These are phyloP conservation scores for Hypsibius dujardini DNA, from an alignment of 1,140 invertebrate genomes.

Conservation along the genomic window DNA sequence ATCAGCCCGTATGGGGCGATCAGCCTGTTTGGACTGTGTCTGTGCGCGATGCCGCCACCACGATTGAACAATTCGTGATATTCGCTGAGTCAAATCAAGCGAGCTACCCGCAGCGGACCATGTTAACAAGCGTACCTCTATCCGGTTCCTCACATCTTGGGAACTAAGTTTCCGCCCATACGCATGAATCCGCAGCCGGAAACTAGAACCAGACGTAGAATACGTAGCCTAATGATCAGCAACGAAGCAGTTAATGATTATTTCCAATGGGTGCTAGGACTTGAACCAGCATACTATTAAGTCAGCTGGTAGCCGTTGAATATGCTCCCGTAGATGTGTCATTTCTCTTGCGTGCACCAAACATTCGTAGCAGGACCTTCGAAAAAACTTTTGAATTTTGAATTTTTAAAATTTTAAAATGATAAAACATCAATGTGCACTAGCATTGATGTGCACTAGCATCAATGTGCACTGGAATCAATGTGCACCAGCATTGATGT, in stretches of 20 bases:
- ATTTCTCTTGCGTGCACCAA: neutral
- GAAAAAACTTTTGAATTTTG: neutral
- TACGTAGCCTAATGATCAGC: neutral
- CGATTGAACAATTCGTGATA: too few species aligned
- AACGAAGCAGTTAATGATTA: neutral
- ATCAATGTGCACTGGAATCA: too few species aligned
- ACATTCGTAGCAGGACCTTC: neutral
- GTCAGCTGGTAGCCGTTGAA: neutral
- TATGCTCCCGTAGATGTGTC: neutral
- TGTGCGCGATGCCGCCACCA: too few species aligned
- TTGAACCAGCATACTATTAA: neutral
- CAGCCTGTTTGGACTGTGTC: neutral
- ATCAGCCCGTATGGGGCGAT: neutral
- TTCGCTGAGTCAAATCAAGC: too few species aligned
- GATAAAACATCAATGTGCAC: too few species aligned
- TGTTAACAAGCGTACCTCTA: neutral
- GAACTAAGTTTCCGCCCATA: neutral
- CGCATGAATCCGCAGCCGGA: neutral
- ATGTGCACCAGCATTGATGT: too few species aligned
- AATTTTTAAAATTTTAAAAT: neutral
- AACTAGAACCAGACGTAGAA: neutral
- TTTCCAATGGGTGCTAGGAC: neutral
- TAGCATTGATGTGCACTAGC: too few species aligned
- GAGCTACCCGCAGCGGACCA: too few species aligned
- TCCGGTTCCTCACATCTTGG: constrained; percentile 2